These are phyloP conservation scores for Dasypus novemcinctus DNA, from an alignment of 2,113 vertebrate species.

Conservation along the genomic window DNA sequence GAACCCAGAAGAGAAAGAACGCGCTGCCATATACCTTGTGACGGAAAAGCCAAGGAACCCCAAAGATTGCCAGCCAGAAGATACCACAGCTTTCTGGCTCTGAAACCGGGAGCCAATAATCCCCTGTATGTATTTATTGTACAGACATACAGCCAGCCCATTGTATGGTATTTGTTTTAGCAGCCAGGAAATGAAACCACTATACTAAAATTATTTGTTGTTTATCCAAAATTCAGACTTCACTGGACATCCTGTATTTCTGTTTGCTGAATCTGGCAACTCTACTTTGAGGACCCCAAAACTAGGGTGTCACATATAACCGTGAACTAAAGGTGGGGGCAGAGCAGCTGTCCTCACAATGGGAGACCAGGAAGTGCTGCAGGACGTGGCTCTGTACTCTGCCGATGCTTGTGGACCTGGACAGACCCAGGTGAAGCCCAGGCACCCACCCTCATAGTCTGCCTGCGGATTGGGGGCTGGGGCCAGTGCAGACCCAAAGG, in stretches of 20 bases:
- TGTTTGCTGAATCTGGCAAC: neutral
- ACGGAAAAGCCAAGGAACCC: no score
- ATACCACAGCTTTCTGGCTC: no score
- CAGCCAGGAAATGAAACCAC: no score
- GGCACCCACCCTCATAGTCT: neutral
- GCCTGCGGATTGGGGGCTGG: neutral
- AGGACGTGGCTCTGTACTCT: rapidly evolving
- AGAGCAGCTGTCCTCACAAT: neutral
- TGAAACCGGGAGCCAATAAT: no score
- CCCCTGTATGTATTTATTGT: no score
- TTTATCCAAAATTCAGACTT: neutral
- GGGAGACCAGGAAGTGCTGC: neutral
- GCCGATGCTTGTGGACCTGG: neutral
- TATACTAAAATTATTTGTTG: neutral
- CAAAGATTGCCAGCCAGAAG: no score
- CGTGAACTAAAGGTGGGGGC: neutral
- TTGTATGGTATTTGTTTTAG: no score
- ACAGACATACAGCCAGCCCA: no score
- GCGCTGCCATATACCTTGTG: no score
- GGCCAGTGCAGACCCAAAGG: neutral
- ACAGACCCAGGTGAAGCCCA: neutral
- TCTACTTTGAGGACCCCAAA: neutral
- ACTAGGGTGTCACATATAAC: neutral
- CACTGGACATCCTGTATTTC: neutral
- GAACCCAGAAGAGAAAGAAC: no score